Conservation (phyloP, 2,888 invertebrate species). For the Heteromyza rotundicornis region DNA sequence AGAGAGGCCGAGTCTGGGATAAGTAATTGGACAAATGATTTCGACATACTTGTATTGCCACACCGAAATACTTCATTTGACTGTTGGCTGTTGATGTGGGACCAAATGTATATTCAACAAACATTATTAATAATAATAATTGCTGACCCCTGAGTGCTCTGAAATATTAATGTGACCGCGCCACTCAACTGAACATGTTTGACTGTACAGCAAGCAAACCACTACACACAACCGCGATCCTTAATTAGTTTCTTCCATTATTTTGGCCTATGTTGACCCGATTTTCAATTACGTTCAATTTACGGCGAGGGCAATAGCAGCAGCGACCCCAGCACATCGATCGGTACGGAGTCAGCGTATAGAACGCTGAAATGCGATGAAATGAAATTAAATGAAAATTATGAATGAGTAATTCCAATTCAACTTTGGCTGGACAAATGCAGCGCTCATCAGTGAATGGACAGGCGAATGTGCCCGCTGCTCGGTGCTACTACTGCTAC, state of each 20-base stretch:
- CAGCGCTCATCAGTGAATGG: not conserved
- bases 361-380: conserved; percentile 22
- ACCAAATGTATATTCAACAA: too few relatives aligned
- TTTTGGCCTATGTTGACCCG: conserved; percentile 64
- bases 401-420: conserved; percentile 45
- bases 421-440: conserved; percentile 20
- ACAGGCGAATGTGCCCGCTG: not conserved
- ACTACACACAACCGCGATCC: conserved; percentile 40
- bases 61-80: too few relatives aligned
- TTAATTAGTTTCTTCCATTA: conserved; percentile 62
- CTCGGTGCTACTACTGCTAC: too few relatives aligned
- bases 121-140: too few relatives aligned
- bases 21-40: too few relatives aligned
- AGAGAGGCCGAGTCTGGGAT: too few relatives aligned
- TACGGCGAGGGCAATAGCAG: conserved; percentile 34
- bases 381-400: conserved; percentile 48
- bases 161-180: too few relatives aligned
- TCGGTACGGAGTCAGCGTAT: not conserved
- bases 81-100: too few relatives aligned
- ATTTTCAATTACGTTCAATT: conserved; percentile 63
- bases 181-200: too few relatives aligned
- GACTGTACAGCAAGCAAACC: not conserved
- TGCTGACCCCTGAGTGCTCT: too few relatives aligned
- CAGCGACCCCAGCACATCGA: not conserved
- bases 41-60: too few relatives aligned